These are phyloP conservation scores for Epirrhoe tristata DNA, from an alignment of 2,888 invertebrate genomes.

Conservation along the genomic window DNA sequence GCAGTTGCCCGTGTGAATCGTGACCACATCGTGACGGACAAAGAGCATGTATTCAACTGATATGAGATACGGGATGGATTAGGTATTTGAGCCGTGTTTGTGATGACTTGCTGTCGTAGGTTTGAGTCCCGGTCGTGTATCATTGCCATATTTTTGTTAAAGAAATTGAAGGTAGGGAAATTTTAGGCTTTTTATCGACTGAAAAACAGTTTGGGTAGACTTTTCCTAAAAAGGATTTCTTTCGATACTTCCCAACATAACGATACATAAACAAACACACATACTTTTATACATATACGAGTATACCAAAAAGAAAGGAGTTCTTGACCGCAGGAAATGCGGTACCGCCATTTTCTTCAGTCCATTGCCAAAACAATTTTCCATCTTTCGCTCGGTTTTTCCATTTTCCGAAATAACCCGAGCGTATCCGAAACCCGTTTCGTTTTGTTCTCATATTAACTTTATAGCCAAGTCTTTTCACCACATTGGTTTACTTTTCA, in stretches of 20 bases:
- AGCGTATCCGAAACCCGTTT: constrained; percentile 53
- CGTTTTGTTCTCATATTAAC: constrained; percentile 61
- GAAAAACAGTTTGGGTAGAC: too few species aligned
- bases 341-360: constrained; percentile 81
- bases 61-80: background rate
- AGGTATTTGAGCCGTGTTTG: too few species aligned
- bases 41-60: background rate
- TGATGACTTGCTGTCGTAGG: too few species aligned
- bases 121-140: too few species aligned
- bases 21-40: background rate
- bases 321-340: constrained; percentile 65
- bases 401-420: constrained; percentile 76
- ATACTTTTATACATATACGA: background rate
- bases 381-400: constrained; percentile 74
- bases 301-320: constrained; percentile 25
- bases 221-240: too few species aligned
- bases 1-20: background rate
- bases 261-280: background rate
- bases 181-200: too few species aligned
- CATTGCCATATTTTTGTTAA: too few species aligned
- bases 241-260: too few species aligned
- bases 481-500: constrained; percentile 31
- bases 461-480: constrained; percentile 47
- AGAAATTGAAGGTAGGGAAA: too few species aligned
- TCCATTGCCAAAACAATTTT: constrained; percentile 81